Percentiles rank a stretch among this genome's conserved stretches.
phyloP scores from a whole-genome alignment of 92 coral and sea anemone species.

The Porites cylindrica region DNA sequence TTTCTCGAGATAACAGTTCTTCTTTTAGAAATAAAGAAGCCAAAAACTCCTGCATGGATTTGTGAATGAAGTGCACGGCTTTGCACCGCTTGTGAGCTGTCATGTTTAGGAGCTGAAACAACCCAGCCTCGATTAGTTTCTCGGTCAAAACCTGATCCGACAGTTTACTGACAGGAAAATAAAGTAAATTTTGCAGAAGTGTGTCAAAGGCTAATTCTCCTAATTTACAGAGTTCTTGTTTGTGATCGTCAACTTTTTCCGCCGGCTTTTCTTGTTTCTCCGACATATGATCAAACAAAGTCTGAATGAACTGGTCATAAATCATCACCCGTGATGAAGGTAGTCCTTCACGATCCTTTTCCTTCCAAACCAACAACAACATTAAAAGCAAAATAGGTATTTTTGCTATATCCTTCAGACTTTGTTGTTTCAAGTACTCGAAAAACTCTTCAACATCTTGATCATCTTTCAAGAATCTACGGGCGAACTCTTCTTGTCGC shows the following conservation, averaged over 20 bases:
- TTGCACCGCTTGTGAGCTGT: neutral
- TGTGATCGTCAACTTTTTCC: neutral
- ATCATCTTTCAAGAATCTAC: neutral
- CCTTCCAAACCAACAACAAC: neutral
- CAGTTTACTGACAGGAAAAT: neutral
- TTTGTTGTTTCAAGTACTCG: neutral
- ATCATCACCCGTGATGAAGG: slow-evolving; percentile 15
- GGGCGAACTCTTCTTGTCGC: neutral
- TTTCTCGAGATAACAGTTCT: neutral
- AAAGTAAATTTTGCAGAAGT: neutral
- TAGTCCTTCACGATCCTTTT: neutral
- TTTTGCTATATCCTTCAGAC: neutral
- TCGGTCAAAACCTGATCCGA: neutral
- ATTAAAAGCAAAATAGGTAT: slow-evolving; percentile 16
- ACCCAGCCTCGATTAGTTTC: neutral
- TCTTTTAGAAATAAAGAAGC: neutral
- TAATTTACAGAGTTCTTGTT: neutral
- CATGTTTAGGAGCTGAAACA: neutral
- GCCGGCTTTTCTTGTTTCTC: neutral
- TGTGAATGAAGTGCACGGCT: neutral
- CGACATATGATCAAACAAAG: neutral
- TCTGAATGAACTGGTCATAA: neutral
- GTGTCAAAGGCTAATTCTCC: slow-evolving; percentile 8
- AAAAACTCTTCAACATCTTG: neutral
- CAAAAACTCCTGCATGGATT: neutral